These are phyloP conservation scores for Girardinus metallicus DNA, from an alignment of 2,797 vertebrate species.

Conservation along the genomic window DNA sequence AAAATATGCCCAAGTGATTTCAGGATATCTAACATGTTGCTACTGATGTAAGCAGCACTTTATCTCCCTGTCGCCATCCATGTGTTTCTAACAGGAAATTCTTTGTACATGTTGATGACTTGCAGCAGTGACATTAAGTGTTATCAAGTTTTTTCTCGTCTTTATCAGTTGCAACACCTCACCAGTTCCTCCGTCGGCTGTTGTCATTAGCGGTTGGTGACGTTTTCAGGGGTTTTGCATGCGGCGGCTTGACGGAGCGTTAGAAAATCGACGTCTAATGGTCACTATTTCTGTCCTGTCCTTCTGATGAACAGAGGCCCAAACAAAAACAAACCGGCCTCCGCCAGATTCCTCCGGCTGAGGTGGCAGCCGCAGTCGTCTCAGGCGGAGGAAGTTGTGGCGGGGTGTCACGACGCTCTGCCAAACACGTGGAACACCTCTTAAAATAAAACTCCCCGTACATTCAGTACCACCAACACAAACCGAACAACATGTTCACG, in stretches of 20 bases:
- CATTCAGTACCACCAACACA: constrained; percentile 14
- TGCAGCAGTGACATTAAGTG: constrained; percentile 18
- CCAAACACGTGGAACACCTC: constrained; percentile 24
- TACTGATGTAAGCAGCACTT: not conserved
- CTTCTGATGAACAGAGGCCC: not conserved
- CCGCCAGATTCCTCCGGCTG: constrained; percentile 5
- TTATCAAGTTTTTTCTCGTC: constrained; percentile 43
- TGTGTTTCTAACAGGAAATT: constrained; percentile 39
- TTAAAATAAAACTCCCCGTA: constrained; percentile 31
- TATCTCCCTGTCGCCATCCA: not conserved
- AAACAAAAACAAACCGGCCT: not conserved
- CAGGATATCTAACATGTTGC: not conserved
- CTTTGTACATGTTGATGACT: constrained; percentile 18
- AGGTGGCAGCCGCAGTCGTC: constrained; percentile 10
- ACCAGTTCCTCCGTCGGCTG: constrained; percentile 41
- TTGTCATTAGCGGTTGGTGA: constrained; percentile 8
- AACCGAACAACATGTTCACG: constrained; percentile 43
- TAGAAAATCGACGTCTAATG: not conserved
- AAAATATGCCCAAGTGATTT: not conserved
- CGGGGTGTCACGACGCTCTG: constrained; percentile 4
- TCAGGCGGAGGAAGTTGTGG: constrained; percentile 60
- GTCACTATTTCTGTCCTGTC: not conserved
- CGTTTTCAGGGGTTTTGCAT: not conserved
- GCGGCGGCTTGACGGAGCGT: not conserved
- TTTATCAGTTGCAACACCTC: constrained; percentile 37